Percentiles rank a stretch among this genome's conserved stretches.
Conservation (phyloP, 1,140 invertebrate species). For the Hylyphantes graminicola region DNA sequence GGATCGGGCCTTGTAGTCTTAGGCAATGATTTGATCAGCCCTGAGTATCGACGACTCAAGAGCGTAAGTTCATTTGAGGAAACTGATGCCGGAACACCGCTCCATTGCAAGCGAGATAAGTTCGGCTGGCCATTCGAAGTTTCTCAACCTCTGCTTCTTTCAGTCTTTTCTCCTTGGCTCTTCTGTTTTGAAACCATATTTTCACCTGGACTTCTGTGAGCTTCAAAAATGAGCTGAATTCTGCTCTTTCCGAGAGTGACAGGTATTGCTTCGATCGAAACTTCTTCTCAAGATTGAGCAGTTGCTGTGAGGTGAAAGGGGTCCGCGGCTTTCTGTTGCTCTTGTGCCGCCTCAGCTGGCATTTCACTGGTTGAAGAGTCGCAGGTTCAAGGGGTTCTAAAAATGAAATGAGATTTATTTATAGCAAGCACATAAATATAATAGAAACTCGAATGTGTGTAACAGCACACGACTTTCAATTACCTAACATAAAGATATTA, state of each 20-base stretch:
- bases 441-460: too few relatives aligned
- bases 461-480: too few relatives aligned
- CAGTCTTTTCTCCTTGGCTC: conserved; percentile 72
- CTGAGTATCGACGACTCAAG: too few relatives aligned
- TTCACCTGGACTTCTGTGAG: conserved; percentile 89
- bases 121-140: conserved; percentile 66
- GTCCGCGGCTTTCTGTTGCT: conserved; percentile 97
- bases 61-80: too few relatives aligned
- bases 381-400: conserved; percentile 80
- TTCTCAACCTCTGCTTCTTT: conserved; percentile 70
- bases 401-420: conserved; percentile 63
- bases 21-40: too few relatives aligned
- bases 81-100: too few relatives aligned
- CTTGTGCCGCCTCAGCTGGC: conserved; percentile 85
- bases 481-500: too few relatives aligned
- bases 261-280: conserved; percentile 97
- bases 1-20: too few relatives aligned
- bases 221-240: conserved; percentile 92
- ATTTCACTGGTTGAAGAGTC: conserved; percentile 78
- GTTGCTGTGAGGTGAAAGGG: conserved; percentile 96
- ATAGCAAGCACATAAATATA: too few relatives aligned
- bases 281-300: conserved; percentile 93
- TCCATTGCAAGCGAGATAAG: not conserved
- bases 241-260: conserved; percentile 94
- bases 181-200: conserved; percentile 69